These are phyloP conservation scores for Chaunax sp. DNA, from an alignment of 2,797 vertebrate genomes.

Conservation along the genomic window DNA sequence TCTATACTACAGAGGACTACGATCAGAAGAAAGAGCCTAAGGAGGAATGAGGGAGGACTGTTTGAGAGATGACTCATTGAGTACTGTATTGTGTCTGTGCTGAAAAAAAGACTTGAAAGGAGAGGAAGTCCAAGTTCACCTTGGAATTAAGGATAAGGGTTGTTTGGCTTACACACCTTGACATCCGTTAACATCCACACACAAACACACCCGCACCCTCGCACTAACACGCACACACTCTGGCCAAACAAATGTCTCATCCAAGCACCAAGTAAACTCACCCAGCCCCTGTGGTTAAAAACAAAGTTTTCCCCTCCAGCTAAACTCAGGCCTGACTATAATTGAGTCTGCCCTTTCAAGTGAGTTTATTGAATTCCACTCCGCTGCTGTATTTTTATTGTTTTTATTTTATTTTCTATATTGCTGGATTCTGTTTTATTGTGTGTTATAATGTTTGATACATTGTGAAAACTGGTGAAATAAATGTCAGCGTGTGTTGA, in stretches of 20 bases:
- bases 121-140: slow-evolving; percentile 69
- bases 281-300: slow-evolving; percentile 65
- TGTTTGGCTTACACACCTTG: slow-evolving; percentile 69
- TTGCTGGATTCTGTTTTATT: slow-evolving; percentile 44
- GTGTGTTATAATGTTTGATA: slow-evolving; percentile 40
- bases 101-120: slow-evolving; percentile 61
- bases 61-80: slow-evolving; percentile 50
- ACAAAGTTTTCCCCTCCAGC: slow-evolving; percentile 64
- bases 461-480: slow-evolving; percentile 19
- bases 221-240: slow-evolving; percentile 24
- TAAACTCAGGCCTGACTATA: slow-evolving; percentile 64
- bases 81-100: slow-evolving; percentile 47
- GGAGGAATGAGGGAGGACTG: slow-evolving; percentile 21
- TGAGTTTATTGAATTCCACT: slow-evolving; percentile 73
- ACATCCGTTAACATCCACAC: slow-evolving; percentile 66
- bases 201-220: slow-evolving; percentile 55
- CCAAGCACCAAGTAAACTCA: slow-evolving; percentile 61
- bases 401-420: slow-evolving; percentile 57
- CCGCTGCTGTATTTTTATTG: slow-evolving; percentile 58
- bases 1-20: background rate
- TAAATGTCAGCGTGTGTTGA: slow-evolving; percentile 13
- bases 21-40: slow-evolving; percentile 44
- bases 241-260: slow-evolving; percentile 56
- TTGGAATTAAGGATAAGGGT: slow-evolving; percentile 66
- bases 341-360: slow-evolving; percentile 67